Conservation (phyloP, 2,113 vertebrate genomes). For the Serilophus lunatus region DNA sequence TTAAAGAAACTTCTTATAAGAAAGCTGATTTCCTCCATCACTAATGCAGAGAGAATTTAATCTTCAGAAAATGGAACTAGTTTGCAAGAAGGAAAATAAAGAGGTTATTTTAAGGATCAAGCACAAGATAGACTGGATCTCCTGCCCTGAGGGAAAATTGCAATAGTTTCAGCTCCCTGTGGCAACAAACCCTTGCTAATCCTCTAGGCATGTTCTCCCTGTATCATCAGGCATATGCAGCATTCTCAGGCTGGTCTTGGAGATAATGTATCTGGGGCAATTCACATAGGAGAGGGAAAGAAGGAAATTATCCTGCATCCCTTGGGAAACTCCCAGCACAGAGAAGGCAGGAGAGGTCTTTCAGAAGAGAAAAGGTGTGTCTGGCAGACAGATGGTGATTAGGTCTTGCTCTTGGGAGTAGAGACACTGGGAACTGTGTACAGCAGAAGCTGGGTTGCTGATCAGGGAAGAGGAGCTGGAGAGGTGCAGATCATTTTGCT, state of each 20-base stretch:
- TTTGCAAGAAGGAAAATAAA: not conserved
- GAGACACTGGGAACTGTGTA: not conserved
- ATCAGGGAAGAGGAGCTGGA: not conserved
- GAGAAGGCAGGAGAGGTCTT: not conserved
- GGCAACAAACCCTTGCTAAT: not conserved
- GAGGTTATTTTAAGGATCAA: conserved; percentile 24
- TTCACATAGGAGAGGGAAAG: accelerated
- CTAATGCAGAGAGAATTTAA: conserved; percentile 1
- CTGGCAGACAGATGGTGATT: not conserved
- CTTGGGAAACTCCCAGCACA: not conserved
- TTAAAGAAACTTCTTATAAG: not conserved
- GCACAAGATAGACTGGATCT: not conserved
- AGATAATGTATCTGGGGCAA: not conserved
- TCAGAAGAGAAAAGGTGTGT: not conserved
- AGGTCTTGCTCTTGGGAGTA: not conserved
- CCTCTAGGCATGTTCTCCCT: not conserved
- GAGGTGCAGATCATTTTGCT: not conserved
- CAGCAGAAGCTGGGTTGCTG: not conserved
- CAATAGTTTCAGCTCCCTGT: not conserved
- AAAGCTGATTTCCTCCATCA: not conserved
- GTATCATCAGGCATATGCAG: accelerated
- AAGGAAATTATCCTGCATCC: not conserved
- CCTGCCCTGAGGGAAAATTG: not conserved
- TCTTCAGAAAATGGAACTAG: conserved; percentile 1
- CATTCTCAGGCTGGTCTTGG: not conserved